Evolutionary conservation across 2,113 vertebrate species (phyloP).

Genomic region (Colistium nudipinnis): DNA sequence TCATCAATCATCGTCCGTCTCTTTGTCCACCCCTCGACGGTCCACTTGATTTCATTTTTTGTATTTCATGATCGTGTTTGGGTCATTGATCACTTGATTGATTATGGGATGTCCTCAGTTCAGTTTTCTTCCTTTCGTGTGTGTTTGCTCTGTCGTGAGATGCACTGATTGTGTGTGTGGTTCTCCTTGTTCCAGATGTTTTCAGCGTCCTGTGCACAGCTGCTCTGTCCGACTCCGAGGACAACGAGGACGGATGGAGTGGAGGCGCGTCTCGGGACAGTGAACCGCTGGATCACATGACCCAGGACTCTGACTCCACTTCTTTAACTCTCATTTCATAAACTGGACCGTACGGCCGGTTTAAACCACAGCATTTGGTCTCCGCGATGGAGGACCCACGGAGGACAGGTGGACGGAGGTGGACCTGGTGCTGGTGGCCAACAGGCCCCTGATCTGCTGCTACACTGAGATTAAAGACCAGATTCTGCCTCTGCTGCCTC

Average conservation of each 20-base stretch:
- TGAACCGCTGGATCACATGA: constrained; percentile 48
- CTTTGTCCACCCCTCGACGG: too few species aligned
- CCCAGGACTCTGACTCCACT: not conserved
- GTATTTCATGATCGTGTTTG: too few species aligned
- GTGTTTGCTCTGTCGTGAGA: too few species aligned
- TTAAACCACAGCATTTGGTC: constrained; percentile 17
- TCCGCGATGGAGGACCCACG: too few species aligned
- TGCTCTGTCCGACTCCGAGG: constrained; percentile 80
- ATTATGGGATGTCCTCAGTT: too few species aligned
- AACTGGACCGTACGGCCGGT: constrained; percentile 21
- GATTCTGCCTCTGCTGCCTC: constrained; percentile 22
- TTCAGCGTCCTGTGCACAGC: constrained; percentile 84
- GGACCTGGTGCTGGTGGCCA: constrained; percentile 6
- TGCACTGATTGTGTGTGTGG: not conserved
- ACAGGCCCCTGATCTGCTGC: constrained; percentile 49
- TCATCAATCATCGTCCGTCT: too few species aligned
- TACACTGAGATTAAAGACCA: constrained; percentile 20
- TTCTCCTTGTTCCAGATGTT: constrained; percentile 79
- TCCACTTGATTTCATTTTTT: too few species aligned
- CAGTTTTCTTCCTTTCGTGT: too few species aligned
- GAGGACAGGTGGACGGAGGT: not conserved
- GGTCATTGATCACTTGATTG: too few species aligned
- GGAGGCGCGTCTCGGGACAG: constrained; percentile 79
- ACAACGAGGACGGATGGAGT: constrained; percentile 74
- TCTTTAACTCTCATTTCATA: constrained; percentile 29